Conservation (phyloP, 2,113 vertebrate species). For the human region DNA sequence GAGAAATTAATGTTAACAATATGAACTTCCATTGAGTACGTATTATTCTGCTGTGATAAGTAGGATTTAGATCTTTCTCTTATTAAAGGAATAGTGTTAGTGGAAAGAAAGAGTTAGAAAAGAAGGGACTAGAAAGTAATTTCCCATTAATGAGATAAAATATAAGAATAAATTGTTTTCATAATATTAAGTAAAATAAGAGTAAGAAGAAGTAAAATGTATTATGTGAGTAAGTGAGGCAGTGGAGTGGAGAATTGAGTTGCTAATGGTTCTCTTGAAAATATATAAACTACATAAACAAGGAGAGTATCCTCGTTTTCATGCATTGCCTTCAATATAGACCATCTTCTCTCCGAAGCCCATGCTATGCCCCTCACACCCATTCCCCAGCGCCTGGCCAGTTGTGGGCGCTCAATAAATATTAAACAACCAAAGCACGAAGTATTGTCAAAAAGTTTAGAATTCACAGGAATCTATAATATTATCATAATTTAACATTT, state of each 20-base stretch:
- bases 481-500: slow-evolving; percentile 76
- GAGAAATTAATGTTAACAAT: neutral
- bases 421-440: slow-evolving; percentile 66
- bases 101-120: neutral
- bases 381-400: slow-evolving; percentile 53
- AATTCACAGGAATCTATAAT: slow-evolving; percentile 71
- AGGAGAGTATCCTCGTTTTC: neutral
- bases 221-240: neutral
- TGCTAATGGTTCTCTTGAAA: neutral
- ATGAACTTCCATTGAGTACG: neutral
- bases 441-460: slow-evolving; percentile 25
- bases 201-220: neutral
- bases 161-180: neutral
- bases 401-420: slow-evolving; percentile 79
- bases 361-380: neutral
- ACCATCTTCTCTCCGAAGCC: neutral
- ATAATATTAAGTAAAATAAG: neutral
- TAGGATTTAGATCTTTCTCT: neutral
- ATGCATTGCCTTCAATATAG: neutral
- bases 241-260: neutral
- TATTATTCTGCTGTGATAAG: neutral
- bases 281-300: neutral
- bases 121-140: neutral
- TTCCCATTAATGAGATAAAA: neutral
- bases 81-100: neutral